These are phyloP conservation scores for Struthidea cinerea DNA, from an alignment of 2,113 vertebrate species.

Conservation along the genomic window DNA sequence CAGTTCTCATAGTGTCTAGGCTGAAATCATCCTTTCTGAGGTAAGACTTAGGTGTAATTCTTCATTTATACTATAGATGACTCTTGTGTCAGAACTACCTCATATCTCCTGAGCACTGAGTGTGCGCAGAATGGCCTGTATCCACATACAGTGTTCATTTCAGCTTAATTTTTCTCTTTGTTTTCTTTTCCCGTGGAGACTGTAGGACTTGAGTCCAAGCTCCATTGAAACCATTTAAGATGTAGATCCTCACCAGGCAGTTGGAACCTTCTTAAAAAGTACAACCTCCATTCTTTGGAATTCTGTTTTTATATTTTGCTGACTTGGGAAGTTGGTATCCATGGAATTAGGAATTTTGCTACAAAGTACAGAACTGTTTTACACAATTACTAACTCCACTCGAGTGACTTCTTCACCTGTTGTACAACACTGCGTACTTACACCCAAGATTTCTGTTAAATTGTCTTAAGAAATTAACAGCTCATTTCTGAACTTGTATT, in stretches of 20 bases:
- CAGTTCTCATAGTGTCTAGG: background rate
- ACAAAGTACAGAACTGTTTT: background rate
- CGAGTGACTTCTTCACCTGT: background rate
- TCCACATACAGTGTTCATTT: background rate
- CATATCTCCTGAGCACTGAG: rapidly evolving
- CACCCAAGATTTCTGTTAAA: background rate
- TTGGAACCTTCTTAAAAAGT: background rate
- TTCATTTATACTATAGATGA: background rate
- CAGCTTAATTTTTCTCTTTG: background rate
- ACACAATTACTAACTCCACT: background rate
- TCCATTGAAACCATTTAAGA: background rate
- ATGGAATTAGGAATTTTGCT: background rate
- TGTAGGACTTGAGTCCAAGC: background rate
- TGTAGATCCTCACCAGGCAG: background rate
- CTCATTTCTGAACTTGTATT: background rate
- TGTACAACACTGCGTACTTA: background rate
- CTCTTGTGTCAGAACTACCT: background rate
- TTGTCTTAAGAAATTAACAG: background rate
- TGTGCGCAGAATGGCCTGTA: background rate
- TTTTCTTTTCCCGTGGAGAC: background rate
- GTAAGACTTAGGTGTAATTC: background rate
- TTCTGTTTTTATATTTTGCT: background rate
- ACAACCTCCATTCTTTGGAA: background rate
- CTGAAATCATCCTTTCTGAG: background rate
- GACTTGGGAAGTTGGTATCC: background rate